phyloP scores from a whole-genome alignment of 2,888 invertebrate species.

The Alcis repandata region DNA sequence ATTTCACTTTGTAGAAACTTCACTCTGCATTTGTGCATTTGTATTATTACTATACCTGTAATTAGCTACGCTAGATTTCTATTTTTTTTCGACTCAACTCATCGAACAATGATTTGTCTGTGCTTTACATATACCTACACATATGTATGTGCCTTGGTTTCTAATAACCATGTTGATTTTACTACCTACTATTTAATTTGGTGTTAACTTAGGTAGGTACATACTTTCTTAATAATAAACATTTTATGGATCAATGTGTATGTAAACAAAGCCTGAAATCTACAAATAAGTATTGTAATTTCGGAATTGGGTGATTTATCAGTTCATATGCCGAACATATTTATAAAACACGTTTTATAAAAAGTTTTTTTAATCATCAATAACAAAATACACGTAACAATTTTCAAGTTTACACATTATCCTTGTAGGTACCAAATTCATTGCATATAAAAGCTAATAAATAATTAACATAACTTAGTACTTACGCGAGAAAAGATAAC shows the following conservation, averaged over 20 bases:
- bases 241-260: too few relatives aligned
- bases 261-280: too few relatives aligned
- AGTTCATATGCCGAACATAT: too few relatives aligned
- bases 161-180: too few relatives aligned
- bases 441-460: background rate
- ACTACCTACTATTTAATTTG: too few relatives aligned
- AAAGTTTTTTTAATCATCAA: slow-evolving; percentile 12
- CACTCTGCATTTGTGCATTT: too few relatives aligned
- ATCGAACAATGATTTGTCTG: background rate
- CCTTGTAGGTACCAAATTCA: background rate
- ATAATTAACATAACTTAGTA: slow-evolving; percentile 5
- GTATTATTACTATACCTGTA: too few relatives aligned
- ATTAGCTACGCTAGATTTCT: background rate
- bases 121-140: background rate
- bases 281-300: too few relatives aligned
- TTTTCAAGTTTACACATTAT: background rate
- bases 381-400: slow-evolving; percentile 19
- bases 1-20: background rate
- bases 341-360: background rate
- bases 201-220: background rate
- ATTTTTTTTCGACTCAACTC: background rate
- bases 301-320: too few relatives aligned
- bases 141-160: too few relatives aligned
- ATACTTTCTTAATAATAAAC: too few relatives aligned
- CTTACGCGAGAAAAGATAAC: background rate